Base-by-base conservation (phyloP, 2,888 invertebrate species). In the Maniola hyperantus region DNA sequence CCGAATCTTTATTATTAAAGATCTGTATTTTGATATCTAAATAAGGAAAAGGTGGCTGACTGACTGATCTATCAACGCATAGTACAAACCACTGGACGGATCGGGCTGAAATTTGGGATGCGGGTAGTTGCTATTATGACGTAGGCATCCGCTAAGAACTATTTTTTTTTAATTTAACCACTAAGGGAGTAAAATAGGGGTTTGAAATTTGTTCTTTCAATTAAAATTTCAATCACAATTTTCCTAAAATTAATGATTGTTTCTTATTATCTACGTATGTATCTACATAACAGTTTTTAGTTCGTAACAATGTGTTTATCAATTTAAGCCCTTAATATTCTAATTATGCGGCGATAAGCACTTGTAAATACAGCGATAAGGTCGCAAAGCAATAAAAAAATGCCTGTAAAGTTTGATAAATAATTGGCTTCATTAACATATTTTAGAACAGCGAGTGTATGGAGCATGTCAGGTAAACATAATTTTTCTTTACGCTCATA, bases 351-450 rank as follows among this genome's bases (percentile, higher is more conserved):
- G 72, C 58, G 55, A 57, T 57, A 57, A 59, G 46, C 44, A 26
- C 59, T 10, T 44, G 58, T 71, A 78, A 77, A 77, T 72, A 73
- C 72, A 71, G 66, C 72, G 87, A 84, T 85, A 87, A 84, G 75
- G 73, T 72, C 72, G 50, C 53, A 51, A 61, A 58, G 18, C 54
- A 18, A 18, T 39, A 10, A 55, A 39, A 18, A 39, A 57, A 57
- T 53, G 48, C 48, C 46, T 65, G 71, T 64, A 70, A 77, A 65
- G 79, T 80, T 82, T 78, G 70, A 71, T 76, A 73, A 75, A 77
- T 79, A 83, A 83, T 80, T 77, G 76, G 77, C 75, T 75, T 75
- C 73, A 81, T 82, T 85, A 77, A 79, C 84, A 83, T 83, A 81
- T 78, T 79, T 80, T 75, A 75, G 79, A 81, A 82, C 79, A 83